Evolutionary conservation across 2,888 invertebrate species (phyloP).

Genomic region (Chymomyza amoena): DNA sequence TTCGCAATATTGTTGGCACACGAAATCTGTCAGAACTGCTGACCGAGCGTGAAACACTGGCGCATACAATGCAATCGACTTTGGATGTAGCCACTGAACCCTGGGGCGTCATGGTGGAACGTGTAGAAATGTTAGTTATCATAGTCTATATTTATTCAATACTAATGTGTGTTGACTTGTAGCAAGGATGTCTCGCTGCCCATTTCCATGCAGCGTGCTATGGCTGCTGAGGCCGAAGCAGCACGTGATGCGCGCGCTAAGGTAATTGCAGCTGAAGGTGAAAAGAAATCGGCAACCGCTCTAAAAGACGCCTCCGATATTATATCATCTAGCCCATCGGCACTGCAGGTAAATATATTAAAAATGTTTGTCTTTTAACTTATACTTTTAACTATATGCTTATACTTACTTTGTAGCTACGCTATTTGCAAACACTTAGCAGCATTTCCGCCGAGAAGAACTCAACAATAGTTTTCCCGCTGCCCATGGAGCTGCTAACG

Average conservation of each 20-base stretch:
- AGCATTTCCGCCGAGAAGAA: slow-evolving; percentile 96
- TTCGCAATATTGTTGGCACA: slow-evolving; percentile 94
- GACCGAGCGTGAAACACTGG: slow-evolving; percentile 94
- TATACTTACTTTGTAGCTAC: slow-evolving; percentile 80
- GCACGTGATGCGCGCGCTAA: slow-evolving; percentile 84
- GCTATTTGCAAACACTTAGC: slow-evolving; percentile 93
- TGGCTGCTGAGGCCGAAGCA: slow-evolving; percentile 91
- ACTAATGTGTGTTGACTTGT: slow-evolving; percentile 17
- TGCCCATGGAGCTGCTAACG: slow-evolving; percentile 89
- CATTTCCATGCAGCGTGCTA: slow-evolving; percentile 87
- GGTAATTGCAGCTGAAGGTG: slow-evolving; percentile 88
- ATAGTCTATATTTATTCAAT: background rate
- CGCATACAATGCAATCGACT: slow-evolving; percentile 92
- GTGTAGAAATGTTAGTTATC: slow-evolving; percentile 92
- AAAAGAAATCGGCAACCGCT: slow-evolving; percentile 89
- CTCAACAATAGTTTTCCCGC: slow-evolving; percentile 95
- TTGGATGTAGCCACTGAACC: slow-evolving; percentile 86
- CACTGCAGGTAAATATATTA: slow-evolving; percentile 79
- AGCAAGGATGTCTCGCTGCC: slow-evolving; percentile 90
- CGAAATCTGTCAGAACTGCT: slow-evolving; percentile 94
- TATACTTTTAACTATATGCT: slow-evolving; percentile 43
- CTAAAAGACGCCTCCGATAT: slow-evolving; percentile 91
- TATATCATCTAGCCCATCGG: slow-evolving; percentile 86
- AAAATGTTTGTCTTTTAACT: background rate
- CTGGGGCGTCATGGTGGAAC: slow-evolving; percentile 96